Conservation (phyloP, 2,888 invertebrate genomes). For the Orthosia incerta region DNA sequence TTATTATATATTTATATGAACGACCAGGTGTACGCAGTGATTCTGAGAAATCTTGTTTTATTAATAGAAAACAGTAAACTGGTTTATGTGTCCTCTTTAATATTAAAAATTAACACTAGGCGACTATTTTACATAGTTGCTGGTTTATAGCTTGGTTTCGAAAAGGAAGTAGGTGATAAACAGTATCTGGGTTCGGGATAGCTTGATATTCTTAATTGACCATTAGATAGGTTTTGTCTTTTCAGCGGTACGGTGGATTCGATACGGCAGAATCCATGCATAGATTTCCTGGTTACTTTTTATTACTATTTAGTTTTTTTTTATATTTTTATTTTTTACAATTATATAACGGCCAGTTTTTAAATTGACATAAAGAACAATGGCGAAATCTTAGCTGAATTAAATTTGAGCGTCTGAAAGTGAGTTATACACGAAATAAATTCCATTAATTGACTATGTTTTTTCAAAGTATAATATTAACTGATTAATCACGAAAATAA, state of each 20-base stretch:
- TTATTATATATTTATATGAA: slow-evolving; percentile 63
- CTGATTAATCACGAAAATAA: too few relatives aligned
- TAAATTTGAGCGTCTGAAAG: too few relatives aligned
- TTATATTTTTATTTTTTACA: too few relatives aligned
- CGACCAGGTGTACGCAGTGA: slow-evolving; percentile 46
- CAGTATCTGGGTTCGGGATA: slow-evolving; percentile 39
- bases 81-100: slow-evolving; percentile 70
- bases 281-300: background rate
- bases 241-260: background rate
- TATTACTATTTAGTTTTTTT: too few relatives aligned
- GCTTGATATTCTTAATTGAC: slow-evolving; percentile 49
- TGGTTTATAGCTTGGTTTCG: slow-evolving; percentile 31
- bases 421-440: too few relatives aligned
- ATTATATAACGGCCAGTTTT: too few relatives aligned
- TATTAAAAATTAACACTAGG: slow-evolving; percentile 66
- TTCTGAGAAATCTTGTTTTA: slow-evolving; percentile 71
- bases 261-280: background rate
- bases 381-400: too few relatives aligned
- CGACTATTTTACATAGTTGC: slow-evolving; percentile 59
- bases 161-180: slow-evolving; percentile 61
- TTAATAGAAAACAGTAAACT: slow-evolving; percentile 72
- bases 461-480: too few relatives aligned
- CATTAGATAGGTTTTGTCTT: slow-evolving; percentile 21
- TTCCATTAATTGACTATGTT: too few relatives aligned
- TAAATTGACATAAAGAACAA: too few relatives aligned